These are phyloP conservation scores for Druceiella hillmani DNA, from an alignment of 2,888 invertebrate species.

Conservation along the genomic window DNA sequence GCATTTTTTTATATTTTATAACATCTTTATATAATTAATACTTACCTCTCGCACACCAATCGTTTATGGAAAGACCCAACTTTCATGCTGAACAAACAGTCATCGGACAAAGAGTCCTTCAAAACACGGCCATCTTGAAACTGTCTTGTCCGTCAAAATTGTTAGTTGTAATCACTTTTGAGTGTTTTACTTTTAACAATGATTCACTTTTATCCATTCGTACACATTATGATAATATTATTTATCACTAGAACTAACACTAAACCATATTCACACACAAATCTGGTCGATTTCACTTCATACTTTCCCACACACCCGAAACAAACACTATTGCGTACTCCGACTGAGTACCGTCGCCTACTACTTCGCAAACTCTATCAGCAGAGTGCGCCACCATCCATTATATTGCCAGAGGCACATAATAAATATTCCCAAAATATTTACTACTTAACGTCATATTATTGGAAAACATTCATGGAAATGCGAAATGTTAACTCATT, in stretches of 20 bases:
- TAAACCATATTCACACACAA: slow-evolving; percentile 50
- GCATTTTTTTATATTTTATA: too few species aligned
- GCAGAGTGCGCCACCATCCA: slow-evolving; percentile 41
- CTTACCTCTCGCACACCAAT: slow-evolving; percentile 60
- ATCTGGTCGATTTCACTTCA: slow-evolving; percentile 50
- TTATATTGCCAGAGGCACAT: too few species aligned
- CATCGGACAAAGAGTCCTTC: slow-evolving; percentile 62
- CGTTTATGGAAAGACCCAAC: slow-evolving; percentile 58
- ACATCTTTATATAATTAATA: too few species aligned
- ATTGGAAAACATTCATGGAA: too few species aligned
- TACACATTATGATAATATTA: slow-evolving; percentile 47
- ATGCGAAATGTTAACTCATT: too few species aligned
- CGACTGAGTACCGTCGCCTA: slow-evolving; percentile 8
- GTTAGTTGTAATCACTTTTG: slow-evolving; percentile 45
- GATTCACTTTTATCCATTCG: slow-evolving; percentile 42
- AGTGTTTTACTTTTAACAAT: slow-evolving; percentile 33
- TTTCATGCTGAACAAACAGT: slow-evolving; percentile 65
- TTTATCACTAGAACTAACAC: slow-evolving; percentile 48
- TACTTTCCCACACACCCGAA: slow-evolving; percentile 51
- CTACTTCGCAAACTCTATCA: slow-evolving; percentile 45
- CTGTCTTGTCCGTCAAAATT: slow-evolving; percentile 45
- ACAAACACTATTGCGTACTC: slow-evolving; percentile 12
- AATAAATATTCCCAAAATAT: too few species aligned
- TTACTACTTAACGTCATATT: too few species aligned
- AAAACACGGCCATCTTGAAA: slow-evolving; percentile 71